These are phyloP conservation scores for Agrilus cyanescens DNA, from an alignment of 2,888 invertebrate species.

Conservation along the genomic window DNA sequence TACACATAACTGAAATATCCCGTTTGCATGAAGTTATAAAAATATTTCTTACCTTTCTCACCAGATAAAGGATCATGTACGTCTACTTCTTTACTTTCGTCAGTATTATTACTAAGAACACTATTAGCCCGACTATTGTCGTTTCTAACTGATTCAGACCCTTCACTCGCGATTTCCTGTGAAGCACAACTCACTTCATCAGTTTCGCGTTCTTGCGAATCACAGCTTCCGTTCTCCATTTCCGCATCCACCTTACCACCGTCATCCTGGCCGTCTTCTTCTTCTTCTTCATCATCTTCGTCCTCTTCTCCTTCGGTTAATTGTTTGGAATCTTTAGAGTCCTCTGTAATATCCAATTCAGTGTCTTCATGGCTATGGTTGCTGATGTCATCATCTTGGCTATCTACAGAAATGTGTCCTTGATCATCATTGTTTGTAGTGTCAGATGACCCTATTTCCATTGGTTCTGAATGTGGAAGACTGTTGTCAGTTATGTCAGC, in stretches of 20 bases:
- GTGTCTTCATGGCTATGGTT: conserved; percentile 11
- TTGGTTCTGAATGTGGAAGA: conserved; percentile 1
- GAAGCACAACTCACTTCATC: conserved; percentile 24
- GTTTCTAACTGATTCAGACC: conserved; percentile 16
- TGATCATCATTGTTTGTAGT: conserved; percentile 19
- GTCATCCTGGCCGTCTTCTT: conserved; percentile 10
- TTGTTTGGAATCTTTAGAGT: conserved; percentile 9
- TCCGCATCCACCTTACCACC: conserved; percentile 12
- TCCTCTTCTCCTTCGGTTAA: conserved; percentile 16
- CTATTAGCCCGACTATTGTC: conserved; percentile 3
- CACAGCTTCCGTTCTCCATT: conserved; percentile 10
- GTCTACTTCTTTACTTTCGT: conserved; percentile 10
- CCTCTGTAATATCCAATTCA: conserved; percentile 7
- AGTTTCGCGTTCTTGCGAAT: conserved; percentile 1
- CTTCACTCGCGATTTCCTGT: conserved; percentile 28
- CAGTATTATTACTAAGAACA: conserved; percentile 1
- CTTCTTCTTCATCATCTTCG: conserved; percentile 19
- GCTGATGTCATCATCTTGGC: conserved; percentile 9
- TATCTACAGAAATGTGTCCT: conserved; percentile 12
- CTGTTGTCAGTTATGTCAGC: too few species aligned
- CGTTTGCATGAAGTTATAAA: neutral
- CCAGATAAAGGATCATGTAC: neutral
- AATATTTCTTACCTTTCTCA: neutral
- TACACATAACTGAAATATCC: too few species aligned
- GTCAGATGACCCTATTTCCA: conserved; percentile 16